Evolutionary conservation across 2,888 invertebrate species (phyloP), one percentile per base, ranked within the genome.

Genomic region (Rhingia campestris): DNA sequence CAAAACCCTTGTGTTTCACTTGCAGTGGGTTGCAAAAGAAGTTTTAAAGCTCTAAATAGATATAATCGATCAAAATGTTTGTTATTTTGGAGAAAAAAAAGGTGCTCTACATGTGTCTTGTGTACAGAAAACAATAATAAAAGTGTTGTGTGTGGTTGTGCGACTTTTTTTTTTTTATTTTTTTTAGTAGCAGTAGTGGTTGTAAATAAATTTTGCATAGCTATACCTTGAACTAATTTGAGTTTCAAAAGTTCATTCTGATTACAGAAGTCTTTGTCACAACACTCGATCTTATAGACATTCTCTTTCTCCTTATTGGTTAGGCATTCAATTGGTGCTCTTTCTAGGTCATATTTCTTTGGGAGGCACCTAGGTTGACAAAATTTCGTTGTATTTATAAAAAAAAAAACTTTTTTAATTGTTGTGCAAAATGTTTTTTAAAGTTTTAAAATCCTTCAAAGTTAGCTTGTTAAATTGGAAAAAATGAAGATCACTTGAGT

Each of bases 261-360:
- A 89, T 92, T 92, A 91, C 92, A 92, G 90, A 90, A 91, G 89
- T 91, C 91, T 87, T 88, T 89, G 86, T 88, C 88, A 89, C 91
- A 91, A 91, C 92, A 91, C 87, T 89, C 88, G 88, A 91, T 89
- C 88, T 88, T 90, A 91, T 88, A 91, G 86, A 89, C 86, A 88
- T 91, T 87, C 87, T 89, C 87, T 89, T 90, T 91, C 87, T 89
- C 88, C 88, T 88, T 90, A 88, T 88, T 90, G 86, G 91, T 88
- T 87, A 91, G 90, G 89, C 92, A 92, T 89, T 91, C 91, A 86
- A 92, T 88, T 87, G 92, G 92, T 87, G 87, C 88, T 87, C 92
- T 90, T 86, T 91, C 90, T 87, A 91, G 89, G 72, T 91, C 90
- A 89, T 91, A 91, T 88, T 90, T 90, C 88, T 90, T 90, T 86